phyloP scores from a whole-genome alignment of 2,888 invertebrate species.

The Coleophora deauratella region DNA sequence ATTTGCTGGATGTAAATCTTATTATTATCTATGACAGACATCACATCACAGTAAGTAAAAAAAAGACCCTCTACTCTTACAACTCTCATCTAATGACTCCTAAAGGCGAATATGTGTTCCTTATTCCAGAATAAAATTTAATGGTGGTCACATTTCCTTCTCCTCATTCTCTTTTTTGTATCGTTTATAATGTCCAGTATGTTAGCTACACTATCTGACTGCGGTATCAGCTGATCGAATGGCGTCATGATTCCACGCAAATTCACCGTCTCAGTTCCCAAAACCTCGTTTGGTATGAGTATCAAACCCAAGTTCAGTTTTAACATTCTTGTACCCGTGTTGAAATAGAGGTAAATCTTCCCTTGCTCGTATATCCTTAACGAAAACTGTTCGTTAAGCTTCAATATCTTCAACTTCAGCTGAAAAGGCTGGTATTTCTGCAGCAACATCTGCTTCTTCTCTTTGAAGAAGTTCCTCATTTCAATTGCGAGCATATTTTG shows the following conservation, averaged over 20 bases:
- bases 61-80: too few relatives aligned
- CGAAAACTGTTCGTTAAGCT: conserved; percentile 42
- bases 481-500: conserved; percentile 36
- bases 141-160: too few relatives aligned
- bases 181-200: conserved; percentile 19
- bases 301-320: conserved; percentile 46
- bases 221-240: conserved; percentile 24
- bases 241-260: conserved; percentile 27
- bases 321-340: conserved; percentile 23
- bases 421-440: conserved; percentile 36
- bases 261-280: conserved; percentile 32
- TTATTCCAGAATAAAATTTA: too few relatives aligned
- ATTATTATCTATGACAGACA: too few relatives aligned
- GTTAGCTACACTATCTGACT: conserved; percentile 21
- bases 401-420: conserved; percentile 36
- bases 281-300: conserved; percentile 49
- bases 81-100: too few relatives aligned
- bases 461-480: conserved; percentile 30
- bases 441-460: conserved; percentile 23
- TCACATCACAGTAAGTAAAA: too few relatives aligned
- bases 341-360: conserved; percentile 34
- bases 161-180: conserved; percentile 11
- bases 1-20: too few relatives aligned
- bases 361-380: conserved; percentile 38
- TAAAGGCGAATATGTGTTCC: too few relatives aligned